Base-by-base conservation (phyloP, 1,140 invertebrate genomes). In the Plutomurus gul region DNA sequence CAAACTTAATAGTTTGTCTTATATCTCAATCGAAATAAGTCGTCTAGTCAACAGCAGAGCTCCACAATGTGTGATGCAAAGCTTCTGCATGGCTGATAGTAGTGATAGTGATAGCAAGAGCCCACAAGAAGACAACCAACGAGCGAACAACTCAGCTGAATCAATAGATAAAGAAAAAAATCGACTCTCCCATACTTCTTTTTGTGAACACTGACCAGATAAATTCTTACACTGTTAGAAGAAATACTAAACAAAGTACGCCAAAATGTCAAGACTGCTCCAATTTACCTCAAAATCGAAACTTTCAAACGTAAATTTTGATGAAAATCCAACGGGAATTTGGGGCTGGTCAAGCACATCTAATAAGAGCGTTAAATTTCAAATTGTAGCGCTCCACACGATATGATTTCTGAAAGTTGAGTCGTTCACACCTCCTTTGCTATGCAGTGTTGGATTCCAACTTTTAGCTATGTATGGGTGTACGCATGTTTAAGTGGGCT, bases 111-210 rank as follows among this genome's bases (percentile, higher is more conserved):
- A 39, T 70, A 39, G 47, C 18, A 49, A 18, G 20, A 51, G 33
- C 51, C 22, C 16, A 36, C 56, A 65, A 13, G 25, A 30, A 51
- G 18, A 56, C 51, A 56, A 56, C 16, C 51, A 65, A 30, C 56
- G 11, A 30, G 25, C 47, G 47, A 51, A 51, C 47, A 51, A 51
- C 47, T 65, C 56, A 65, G 27, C 27, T 33, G 51, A 60, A 30
- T 65, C 25, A 65, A 65, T 65, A 65, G 30, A 65, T n/a, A 60
- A 27, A n/a, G 36, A 65, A 56, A 65, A 65, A 65, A 65, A 6
- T 18, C 18, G 56, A 65, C 56, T 27, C 56, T 65, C 18, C 56
- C 56, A 33, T 18, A 16, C 30, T 18, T 16, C 18, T 60, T 65
- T 8, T n/a, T 1, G 13, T 0, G 3, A 16, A 2, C 6, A 65